Evolutionary conservation across 2,113 vertebrate species (phyloP), one percentile per base, ranked within the genome.

Genomic region (Lepisosteus oculatus): DNA sequence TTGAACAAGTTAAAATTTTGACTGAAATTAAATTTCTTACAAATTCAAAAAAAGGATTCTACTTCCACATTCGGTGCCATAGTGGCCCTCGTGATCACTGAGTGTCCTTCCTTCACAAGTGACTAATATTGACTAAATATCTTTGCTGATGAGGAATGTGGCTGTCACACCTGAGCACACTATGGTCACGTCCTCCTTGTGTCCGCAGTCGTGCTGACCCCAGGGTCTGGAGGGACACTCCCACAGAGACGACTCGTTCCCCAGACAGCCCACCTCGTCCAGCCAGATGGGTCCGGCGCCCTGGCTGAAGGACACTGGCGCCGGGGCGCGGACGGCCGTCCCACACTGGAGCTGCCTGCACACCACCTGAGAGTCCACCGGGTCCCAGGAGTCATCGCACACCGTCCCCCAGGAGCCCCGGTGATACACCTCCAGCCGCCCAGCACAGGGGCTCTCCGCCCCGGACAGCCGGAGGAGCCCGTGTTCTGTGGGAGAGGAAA

Each of bases 131-230:
- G 29, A 29, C 29, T 9, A 8, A 11, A 29, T 29, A 0, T 29
- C 29, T 9, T 9, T 66, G 43, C 61, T 17, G 9, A 15, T 2
- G 0, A 1, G 45, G 43, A 68, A 8, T 6, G 47, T 51, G 3
- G 47, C 1, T 9, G 5, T 51, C 47, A 9, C 9, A 87, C 88
- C 84, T 0, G 80, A 83, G 69, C 90, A 91, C 44, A 85, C 47
- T 0, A 89, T 79, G 1, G 82, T 84, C 0, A 69, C 72, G 0
- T 87, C 88, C 73, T 79, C 64, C 9, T 51, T 51, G 47, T 51
- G 47, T 1, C 47, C 1, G 47, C 47, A 51, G 47, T 71, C 61
- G 41, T 71, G 43, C 6, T 63, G 8, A 1, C 3, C 61, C 70
- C 17, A 55, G 17, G 3, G 45, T 2, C 17, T 43, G 15, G 11